These are phyloP conservation scores for Trichoplusia ni DNA, from an alignment of 1,140 invertebrate genomes.

Conservation along the genomic window DNA sequence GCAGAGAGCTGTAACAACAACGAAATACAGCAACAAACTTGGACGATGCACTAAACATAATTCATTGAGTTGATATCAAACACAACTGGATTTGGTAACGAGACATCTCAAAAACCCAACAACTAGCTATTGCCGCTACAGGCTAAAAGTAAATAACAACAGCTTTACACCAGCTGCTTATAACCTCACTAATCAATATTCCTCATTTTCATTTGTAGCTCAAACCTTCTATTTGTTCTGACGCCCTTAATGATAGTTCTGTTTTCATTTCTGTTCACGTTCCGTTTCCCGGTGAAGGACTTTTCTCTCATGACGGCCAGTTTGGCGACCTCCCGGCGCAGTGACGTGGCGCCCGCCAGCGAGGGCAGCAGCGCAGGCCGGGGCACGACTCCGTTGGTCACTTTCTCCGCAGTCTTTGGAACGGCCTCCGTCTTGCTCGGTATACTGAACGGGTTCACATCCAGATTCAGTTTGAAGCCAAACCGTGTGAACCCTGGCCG, in stretches of 20 bases:
- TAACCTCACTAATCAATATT: not conserved
- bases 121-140: not conserved
- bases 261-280: slow-evolving; percentile 62
- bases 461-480: slow-evolving; percentile 72
- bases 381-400: slow-evolving; percentile 10
- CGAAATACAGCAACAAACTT: too few relatives aligned
- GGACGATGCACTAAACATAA: too few relatives aligned
- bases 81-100: too few relatives aligned
- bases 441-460: slow-evolving; percentile 61
- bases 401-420: slow-evolving; percentile 22
- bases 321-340: slow-evolving; percentile 55
- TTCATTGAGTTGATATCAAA: too few relatives aligned
- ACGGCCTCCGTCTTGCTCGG: slow-evolving; percentile 37
- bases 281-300: slow-evolving; percentile 57
- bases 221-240: slow-evolving; percentile 85
- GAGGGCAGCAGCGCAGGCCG: slow-evolving; percentile 52
- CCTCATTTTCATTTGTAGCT: slow-evolving; percentile 83
- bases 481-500: slow-evolving; percentile 71
- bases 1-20: too few relatives aligned
- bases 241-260: slow-evolving; percentile 82
- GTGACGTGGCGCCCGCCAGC: slow-evolving; percentile 47
- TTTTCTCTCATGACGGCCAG: slow-evolving; percentile 70
- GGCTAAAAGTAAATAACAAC: not conserved
- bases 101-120: too few relatives aligned
- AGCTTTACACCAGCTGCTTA: not conserved